phyloP scores from a whole-genome alignment of 2,888 invertebrate genomes.

The Gymnosoma rotundatum region DNA sequence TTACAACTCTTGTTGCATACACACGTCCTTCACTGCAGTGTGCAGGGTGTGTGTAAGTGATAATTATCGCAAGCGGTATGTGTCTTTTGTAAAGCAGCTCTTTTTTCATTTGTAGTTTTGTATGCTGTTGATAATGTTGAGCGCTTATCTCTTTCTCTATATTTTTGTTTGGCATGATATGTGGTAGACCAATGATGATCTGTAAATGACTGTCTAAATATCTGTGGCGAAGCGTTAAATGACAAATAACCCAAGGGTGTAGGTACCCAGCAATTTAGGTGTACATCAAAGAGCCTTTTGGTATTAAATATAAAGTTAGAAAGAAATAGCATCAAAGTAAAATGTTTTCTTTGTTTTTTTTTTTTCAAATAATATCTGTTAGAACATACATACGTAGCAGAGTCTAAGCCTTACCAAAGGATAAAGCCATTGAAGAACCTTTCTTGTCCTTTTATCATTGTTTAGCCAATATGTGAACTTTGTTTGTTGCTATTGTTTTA shows the following conservation, averaged over 20 bases:
- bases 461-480: conserved; percentile 51
- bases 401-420: conserved; percentile 45
- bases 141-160: too few relatives aligned
- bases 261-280: conserved; percentile 40
- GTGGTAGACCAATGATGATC: conserved; percentile 71
- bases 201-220: conserved; percentile 57
- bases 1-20: conserved; percentile 44
- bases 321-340: conserved; percentile 3
- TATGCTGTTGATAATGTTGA: neutral
- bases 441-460: conserved; percentile 13
- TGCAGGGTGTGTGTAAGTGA: conserved; percentile 46
- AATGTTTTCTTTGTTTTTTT: neutral
- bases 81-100: conserved; percentile 59
- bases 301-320: conserved; percentile 3
- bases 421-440: conserved; percentile 17
- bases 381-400: conserved; percentile 18
- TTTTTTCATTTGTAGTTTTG: neutral
- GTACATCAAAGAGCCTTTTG: conserved; percentile 59
- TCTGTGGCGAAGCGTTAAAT: conserved; percentile 53
- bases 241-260: conserved; percentile 50
- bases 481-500: conserved; percentile 29
- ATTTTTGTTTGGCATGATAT: conserved; percentile 50
- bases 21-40: neutral
- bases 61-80: conserved; percentile 37
- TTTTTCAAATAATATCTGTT: neutral